Percentiles rank a stretch among this genome's conserved stretches.
phyloP scores from a whole-genome alignment of 2,888 invertebrate species.

The Alloplasta piceator region DNA sequence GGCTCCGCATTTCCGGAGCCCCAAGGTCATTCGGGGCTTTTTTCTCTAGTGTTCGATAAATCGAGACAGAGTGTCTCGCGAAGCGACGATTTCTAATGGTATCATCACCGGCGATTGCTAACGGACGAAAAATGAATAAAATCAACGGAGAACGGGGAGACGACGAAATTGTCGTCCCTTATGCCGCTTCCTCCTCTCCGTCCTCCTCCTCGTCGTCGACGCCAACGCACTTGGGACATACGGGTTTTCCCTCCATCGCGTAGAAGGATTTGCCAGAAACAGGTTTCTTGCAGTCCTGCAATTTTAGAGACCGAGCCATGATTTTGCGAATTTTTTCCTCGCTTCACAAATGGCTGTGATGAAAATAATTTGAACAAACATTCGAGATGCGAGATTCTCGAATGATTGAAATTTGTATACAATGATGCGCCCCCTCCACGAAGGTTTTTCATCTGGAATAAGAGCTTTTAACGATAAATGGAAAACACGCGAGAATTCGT shows the following conservation, averaged over 20 bases:
- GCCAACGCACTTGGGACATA: conserved; percentile 96
- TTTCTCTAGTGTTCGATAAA: conserved; percentile 48
- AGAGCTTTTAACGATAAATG: conserved; percentile 12
- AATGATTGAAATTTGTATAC: background rate
- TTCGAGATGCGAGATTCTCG: background rate
- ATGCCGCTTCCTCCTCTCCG: conserved; percentile 78
- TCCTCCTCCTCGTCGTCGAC: conserved; percentile 93
- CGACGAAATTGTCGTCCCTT: conserved; percentile 16
- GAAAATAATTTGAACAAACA: background rate
- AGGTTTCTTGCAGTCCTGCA: conserved; percentile 95
- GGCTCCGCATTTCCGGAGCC: conserved; percentile 62
- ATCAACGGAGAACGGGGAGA: conserved; percentile 25
- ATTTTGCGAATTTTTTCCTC: background rate
- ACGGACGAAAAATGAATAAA: conserved; percentile 8
- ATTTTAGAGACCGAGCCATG: conserved; percentile 61
- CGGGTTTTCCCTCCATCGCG: conserved; percentile 98
- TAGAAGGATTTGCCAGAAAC: conserved; percentile 98
- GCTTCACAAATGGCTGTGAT: background rate
- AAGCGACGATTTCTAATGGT: conserved; percentile 29
- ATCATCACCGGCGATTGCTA: background rate
- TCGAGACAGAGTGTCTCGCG: conserved; percentile 23
- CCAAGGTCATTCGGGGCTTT: conserved; percentile 57
- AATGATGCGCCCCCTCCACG: background rate
- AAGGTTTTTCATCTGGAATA: conserved; percentile 36
- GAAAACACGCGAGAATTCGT: conserved; percentile 82